These are phyloP conservation scores for Eupristina koningsbergeri DNA, from an alignment of 1,140 invertebrate species.

Conservation along the genomic window DNA sequence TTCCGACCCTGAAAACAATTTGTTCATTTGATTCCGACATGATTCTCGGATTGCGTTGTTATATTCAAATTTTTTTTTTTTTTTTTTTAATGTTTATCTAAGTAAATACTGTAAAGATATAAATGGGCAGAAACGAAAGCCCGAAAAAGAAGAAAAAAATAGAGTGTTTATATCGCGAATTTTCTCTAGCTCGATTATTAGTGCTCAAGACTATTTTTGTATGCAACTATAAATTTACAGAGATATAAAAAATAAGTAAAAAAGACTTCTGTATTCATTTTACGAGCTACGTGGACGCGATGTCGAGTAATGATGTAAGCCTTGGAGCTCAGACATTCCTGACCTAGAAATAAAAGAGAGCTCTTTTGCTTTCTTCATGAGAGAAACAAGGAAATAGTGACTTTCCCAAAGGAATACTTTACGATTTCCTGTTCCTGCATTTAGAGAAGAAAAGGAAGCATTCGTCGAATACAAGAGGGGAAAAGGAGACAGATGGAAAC, in stretches of 20 bases:
- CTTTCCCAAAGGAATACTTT: conserved; percentile 29
- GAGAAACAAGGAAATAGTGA: conserved; percentile 30
- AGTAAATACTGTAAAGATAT: not conserved
- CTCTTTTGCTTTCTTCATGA: not conserved
- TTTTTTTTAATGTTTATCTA: no score
- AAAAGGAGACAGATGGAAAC: not conserved
- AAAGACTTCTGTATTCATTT: conserved; percentile 25
- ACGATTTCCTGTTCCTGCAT: not conserved
- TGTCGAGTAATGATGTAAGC: conserved; percentile 2
- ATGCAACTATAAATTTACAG: not conserved
- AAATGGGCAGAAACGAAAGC: not conserved
- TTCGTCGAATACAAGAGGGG: not conserved
- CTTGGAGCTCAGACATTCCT: not conserved
- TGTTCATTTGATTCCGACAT: not conserved
- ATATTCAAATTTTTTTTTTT: no score
- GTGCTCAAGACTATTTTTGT: not conserved
- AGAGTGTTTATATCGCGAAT: not conserved
- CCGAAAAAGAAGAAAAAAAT: not conserved
- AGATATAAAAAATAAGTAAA: not conserved
- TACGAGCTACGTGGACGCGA: not conserved
- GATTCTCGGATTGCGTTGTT: no score
- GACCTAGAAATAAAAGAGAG: conserved; percentile 37
- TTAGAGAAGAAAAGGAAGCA: not conserved
- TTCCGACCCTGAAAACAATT: not conserved
- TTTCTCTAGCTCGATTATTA: not conserved